Evolutionary conservation across 1,140 invertebrate species (phyloP).

Genomic region (Wasmannia auropunctata): DNA sequence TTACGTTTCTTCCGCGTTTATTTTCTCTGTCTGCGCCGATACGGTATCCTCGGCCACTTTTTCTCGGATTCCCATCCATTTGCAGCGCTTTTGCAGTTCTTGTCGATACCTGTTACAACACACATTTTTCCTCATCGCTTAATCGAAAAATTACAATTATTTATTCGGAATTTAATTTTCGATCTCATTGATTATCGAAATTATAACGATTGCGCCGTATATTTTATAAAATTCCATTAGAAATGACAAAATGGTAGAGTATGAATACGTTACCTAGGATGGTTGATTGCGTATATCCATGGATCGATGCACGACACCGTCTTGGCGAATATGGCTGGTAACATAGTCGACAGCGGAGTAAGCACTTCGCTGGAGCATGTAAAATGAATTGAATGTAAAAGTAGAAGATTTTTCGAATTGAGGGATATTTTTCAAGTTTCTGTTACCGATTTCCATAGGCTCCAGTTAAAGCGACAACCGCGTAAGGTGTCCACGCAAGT

Average conservation of each 20-base stretch:
- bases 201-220: neutral
- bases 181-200: neutral
- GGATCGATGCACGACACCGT: conserved; percentile 92
- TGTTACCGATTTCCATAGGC: conserved; percentile 89
- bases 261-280: conserved; percentile 88
- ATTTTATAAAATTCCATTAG: neutral
- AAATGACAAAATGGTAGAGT: neutral
- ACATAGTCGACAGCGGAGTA: conserved; percentile 90
- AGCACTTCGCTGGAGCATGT: conserved; percentile 84
- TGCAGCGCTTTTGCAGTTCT: conserved; percentile 89
- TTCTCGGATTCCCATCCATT: conserved; percentile 90
- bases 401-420: neutral
- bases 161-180: neutral
- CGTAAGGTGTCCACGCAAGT: conserved; percentile 91
- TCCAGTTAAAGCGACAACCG: conserved; percentile 90
- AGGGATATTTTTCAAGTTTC: neutral
- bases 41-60: conserved; percentile 68
- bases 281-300: conserved; percentile 92
- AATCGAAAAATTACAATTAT: neutral
- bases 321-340: conserved; percentile 90
- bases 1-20: conserved; percentile 81
- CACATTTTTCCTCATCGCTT: neutral
- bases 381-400: neutral
- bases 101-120: conserved; percentile 84
- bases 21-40: conserved; percentile 80